A percentile compares a stretch with the other conserved stretches of the same genome.
Conservation (phyloP, 2,797 vertebrate genomes). For the Mareca penelope region DNA sequence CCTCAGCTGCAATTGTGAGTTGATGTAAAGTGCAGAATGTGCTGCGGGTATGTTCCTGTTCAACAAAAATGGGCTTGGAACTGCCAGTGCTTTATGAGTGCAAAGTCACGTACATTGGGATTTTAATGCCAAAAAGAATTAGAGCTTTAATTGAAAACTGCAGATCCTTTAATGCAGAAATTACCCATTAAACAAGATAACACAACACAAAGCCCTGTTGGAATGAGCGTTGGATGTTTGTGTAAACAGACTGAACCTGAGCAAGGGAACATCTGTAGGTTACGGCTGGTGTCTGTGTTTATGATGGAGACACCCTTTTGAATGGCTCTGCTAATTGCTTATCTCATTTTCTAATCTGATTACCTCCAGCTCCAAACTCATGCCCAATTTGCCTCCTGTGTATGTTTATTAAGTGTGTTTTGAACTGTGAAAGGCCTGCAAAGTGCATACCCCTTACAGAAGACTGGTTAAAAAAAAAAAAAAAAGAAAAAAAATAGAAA, state of each 20-base stretch:
- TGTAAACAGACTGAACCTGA: conserved; percentile 11
- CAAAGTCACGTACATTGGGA: conserved; percentile 70
- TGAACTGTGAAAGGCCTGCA: conserved; percentile 31
- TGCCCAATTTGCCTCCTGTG: neutral
- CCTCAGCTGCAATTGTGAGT: neutral
- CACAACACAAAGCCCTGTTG: conserved; percentile 11
- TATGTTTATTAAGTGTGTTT: neutral
- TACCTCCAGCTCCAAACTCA: conserved; percentile 30
- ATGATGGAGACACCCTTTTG: neutral
- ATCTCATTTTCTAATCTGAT: conserved; percentile 38
- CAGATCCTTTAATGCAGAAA: conserved; percentile 71
- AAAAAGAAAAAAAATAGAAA: neutral
- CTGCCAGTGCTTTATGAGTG: conserved; percentile 56
- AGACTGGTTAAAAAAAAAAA: neutral
- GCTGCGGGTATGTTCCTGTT: conserved; percentile 2
- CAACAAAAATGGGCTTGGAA: neutral
- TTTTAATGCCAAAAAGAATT: conserved; percentile 70
- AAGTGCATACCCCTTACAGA: neutral
- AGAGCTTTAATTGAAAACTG: conserved; percentile 44
- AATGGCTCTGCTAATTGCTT: conserved; percentile 8
- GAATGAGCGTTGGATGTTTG: conserved; percentile 9
- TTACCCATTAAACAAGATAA: conserved; percentile 56
- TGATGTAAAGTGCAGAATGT: conserved; percentile 11
- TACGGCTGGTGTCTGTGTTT: neutral
- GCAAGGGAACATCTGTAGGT: conserved; percentile 21